phyloP scores from a whole-genome alignment of 2,113 vertebrate genomes.

The Perccottus glenii region DNA sequence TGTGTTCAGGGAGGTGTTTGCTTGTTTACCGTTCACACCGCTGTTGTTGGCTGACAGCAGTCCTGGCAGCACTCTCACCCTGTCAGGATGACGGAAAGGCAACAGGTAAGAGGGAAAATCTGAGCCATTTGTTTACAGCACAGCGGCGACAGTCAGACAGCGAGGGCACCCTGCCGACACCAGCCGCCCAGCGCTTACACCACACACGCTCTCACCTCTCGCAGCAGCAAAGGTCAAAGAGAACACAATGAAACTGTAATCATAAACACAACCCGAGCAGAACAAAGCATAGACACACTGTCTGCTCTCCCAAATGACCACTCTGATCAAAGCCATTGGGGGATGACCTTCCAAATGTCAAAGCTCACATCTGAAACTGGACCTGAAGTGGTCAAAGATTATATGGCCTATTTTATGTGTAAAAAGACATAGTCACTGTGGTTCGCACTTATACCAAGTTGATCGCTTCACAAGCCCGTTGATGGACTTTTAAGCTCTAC shows the following conservation, averaged over 20 bases:
- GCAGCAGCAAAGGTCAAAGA: conserved; percentile 36
- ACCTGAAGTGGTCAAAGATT: conserved; percentile 16
- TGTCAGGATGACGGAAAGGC: conserved; percentile 50
- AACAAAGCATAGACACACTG: conserved; percentile 45
- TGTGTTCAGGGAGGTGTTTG: conserved; percentile 25
- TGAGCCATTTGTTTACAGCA: conserved; percentile 44
- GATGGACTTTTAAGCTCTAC: conserved; percentile 48
- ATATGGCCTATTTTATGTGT: conserved; percentile 28
- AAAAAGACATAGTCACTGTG: conserved; percentile 19
- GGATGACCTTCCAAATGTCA: conserved; percentile 68
- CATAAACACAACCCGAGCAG: conserved; percentile 57
- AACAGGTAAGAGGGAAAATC: conserved; percentile 51
- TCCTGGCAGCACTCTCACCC: conserved; percentile 37
- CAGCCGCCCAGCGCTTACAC: conserved; percentile 15
- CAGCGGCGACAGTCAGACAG: conserved; percentile 15
- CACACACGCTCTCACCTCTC: background rate
- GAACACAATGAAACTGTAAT: conserved; percentile 56
- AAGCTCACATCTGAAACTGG: conserved; percentile 10
- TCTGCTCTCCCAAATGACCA: conserved; percentile 49
- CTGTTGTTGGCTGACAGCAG: conserved; percentile 47
- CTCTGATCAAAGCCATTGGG: conserved; percentile 50
- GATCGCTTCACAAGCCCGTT: conserved; percentile 14
- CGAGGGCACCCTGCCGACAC: conserved; percentile 15
- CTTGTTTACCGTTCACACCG: conserved; percentile 36
- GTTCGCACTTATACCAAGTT: conserved; percentile 18